Evolutionary conservation across 1,140 invertebrate genomes (phyloP), one percentile per base, ranked within the genome.

Genomic region (Orius insidiosus): DNA sequence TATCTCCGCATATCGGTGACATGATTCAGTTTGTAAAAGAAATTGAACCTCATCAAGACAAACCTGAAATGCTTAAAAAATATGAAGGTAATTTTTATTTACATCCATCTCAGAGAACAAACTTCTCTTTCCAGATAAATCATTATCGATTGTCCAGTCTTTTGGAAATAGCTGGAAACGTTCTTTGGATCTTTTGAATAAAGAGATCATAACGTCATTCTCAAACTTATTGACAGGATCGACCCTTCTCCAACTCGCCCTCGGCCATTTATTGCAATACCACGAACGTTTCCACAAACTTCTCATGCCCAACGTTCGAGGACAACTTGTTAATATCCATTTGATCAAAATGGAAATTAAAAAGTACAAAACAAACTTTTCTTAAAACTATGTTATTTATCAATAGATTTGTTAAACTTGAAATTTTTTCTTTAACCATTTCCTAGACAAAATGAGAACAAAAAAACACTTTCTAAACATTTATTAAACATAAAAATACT

Each of bases 331-430:
- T 1, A 98, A 97, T 61, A 95, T 97, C 60, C 95, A 98, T 68
- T 86, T 96, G 46, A 85, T 99, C 47, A 98, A 97, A 87, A 88
- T 97, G 2, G 94, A 98, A 71, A 86, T 98, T 35, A 98, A 98
- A 63, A 98, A 97, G 71, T 97, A 96, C 65, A 98, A 87, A 73
- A 31, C 41, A 10, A 43, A 31, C 14, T 43, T 40, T 40, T 40
- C 24, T 7, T 24, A 24, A n/a, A n/a, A 24, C 24, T 24, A 4
- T 24, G 3, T 24, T 24, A n/a, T n/a, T n/a, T 24, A 24, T 24
- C 24, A 24, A 24, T 24, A 24, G 24, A 24, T 24, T 24, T 24
- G 24, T 24, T 4, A 24, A 24, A 24, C 3, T 4, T 24, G 7
- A 24, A 24, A 24, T 24, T 3, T 7, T 24, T 24, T 24, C n/a